phyloP scores from a whole-genome alignment of 2,797 vertebrate genomes.

The Dryobates pubescens region DNA sequence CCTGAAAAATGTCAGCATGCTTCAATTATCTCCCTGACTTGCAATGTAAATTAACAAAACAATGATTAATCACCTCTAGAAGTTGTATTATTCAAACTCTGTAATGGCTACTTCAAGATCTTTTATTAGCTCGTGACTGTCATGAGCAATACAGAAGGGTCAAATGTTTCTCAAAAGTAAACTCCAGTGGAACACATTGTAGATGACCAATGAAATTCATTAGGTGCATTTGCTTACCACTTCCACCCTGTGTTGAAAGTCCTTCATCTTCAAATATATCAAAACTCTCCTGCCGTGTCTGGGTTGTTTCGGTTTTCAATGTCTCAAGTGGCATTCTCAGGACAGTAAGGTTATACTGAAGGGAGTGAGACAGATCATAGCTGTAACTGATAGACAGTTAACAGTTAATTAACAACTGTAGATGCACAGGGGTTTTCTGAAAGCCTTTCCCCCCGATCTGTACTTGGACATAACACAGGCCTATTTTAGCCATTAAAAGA shows the following conservation, averaged over 20 bases:
- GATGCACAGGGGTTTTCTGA: not conserved
- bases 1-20: conserved; percentile 48
- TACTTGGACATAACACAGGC: not conserved
- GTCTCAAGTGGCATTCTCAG: conserved; percentile 87
- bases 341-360: conserved; percentile 95
- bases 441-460: not conserved
- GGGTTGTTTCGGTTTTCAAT: conserved; percentile 80
- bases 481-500: not conserved
- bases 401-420: conserved; percentile 33
- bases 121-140: not conserved
- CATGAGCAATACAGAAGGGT: not conserved
- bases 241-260: conserved; percentile 87
- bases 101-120: conserved; percentile 9
- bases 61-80: conserved; percentile 32
- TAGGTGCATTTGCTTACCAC: conserved; percentile 66
- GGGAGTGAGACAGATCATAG: conserved; percentile 96
- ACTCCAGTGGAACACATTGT: not conserved
- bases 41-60: conserved; percentile 43
- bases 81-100: conserved; percentile 15
- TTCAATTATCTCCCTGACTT: conserved; percentile 36
- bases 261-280: conserved; percentile 99
- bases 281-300: conserved; percentile 89
- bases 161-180: not conserved
- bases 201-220: not conserved
- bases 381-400: conserved; percentile 88